Percentiles rank a stretch among this genome's conserved stretches.
Evolutionary conservation across 2,113 vertebrate genomes (phyloP).

Genomic region (Tetrax tetrax): DNA sequence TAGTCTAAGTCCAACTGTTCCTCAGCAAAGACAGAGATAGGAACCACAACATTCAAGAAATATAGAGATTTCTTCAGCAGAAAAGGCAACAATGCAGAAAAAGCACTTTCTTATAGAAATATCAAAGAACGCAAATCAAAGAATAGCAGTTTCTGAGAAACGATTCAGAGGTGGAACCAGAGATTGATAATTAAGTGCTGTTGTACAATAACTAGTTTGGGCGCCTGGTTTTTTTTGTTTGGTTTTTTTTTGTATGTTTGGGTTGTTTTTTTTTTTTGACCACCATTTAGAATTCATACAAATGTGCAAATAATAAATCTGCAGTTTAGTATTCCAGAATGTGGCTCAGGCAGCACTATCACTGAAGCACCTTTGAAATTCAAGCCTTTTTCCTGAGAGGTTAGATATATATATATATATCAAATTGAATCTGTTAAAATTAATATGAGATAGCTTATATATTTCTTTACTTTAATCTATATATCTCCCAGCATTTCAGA

Average conservation of each 20-base stretch:
- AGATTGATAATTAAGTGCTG: not conserved
- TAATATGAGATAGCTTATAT: not conserved
- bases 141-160: not conserved
- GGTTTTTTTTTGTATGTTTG: too few species aligned
- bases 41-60: not conserved
- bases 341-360: not conserved
- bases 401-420: conserved; percentile 26
- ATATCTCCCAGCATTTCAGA: not conserved
- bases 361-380: conserved; percentile 12
- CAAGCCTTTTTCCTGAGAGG: not conserved
- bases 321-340: not conserved
- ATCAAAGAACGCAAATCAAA: not conserved
- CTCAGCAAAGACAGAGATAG: not conserved
- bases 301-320: not conserved
- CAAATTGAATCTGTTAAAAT: not conserved
- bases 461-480: not conserved
- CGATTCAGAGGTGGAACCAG: not conserved
- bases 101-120: not conserved
- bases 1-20: not conserved
- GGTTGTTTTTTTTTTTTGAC: not conserved
- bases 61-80: not conserved
- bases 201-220: not conserved
- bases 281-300: not conserved
- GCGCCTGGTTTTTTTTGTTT: not conserved
- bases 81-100: not conserved